Conservation (phyloP, 2,113 vertebrate genomes). For the Phyllopteryx taeniolatus region DNA sequence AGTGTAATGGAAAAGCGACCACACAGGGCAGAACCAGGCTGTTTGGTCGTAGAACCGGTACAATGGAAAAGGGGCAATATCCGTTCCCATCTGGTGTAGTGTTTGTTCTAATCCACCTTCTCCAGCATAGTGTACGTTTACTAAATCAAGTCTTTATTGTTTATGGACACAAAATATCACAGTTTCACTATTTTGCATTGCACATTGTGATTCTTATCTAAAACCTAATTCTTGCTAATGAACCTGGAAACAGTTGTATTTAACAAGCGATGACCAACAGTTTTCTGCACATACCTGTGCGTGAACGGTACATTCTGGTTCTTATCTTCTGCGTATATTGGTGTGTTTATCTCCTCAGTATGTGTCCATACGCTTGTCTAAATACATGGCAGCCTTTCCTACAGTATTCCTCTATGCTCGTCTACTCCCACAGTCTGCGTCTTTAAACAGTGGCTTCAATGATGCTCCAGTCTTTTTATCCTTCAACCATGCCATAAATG, state of each 20-base stretch:
- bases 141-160: not conserved
- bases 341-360: constrained; percentile 22
- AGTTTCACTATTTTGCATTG: not conserved
- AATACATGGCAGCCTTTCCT: constrained; percentile 42
- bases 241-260: not conserved
- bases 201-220: not conserved
- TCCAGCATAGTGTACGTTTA: not conserved
- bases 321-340: constrained; percentile 10
- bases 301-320: constrained; percentile 10
- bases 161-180: not conserved
- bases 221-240: not conserved
- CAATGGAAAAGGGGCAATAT: no score
- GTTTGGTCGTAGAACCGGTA: no score
- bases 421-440: constrained; percentile 19
- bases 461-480: constrained; percentile 37
- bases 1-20: no score
- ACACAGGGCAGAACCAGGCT: no score
- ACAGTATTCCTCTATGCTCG: constrained; percentile 16
- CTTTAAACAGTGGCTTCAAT: constrained; percentile 53
- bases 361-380: constrained; percentile 33
- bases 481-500: constrained; percentile 24
- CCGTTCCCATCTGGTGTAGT: no score
- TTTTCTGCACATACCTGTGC: constrained; percentile 8
- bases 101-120: no score
- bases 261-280: not conserved